Base-by-base conservation (phyloP, 2,797 vertebrate genomes). In the Sebastes trivittatus region DNA sequence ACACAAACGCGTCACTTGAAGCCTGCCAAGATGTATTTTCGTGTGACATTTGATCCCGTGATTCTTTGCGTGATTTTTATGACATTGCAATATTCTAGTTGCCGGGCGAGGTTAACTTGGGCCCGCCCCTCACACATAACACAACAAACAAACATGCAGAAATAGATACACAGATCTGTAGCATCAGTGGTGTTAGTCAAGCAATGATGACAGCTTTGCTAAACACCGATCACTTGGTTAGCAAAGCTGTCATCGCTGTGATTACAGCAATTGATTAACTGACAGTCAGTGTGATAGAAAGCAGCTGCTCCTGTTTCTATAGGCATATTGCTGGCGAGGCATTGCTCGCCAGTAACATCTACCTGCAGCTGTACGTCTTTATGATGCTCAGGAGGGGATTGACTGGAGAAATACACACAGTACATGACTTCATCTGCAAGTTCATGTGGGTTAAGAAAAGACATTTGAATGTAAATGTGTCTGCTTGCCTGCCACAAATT, bases 201-300 rank as follows among this genome's bases (percentile, higher is more conserved):
- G 34, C 23, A 63, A 11, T 49, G 34, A 66, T 74, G 73, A 64
- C 70, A 75, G 56, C 65, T 81, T 78, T 66, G 22, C n/a, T 32
- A 22, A 58, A 69, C 49, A 56, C 49, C 0, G 8, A 55, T 78
- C 34, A 36, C n/a, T 49, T 64, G n/a, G 49, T 83, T 49, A 54
- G 25, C 36, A 63, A 63, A 69, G 11, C 81, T 89, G 80, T 83
- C 71, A 76, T 65, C 13, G 14, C 11, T 64, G 49, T 54, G 54
- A 74, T 86, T 67, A 75, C 46, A 11, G 34, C 23, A 59, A 54
- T 67, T 72, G 52, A 77, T 78, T 70, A 78, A 52, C 30, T 75
- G 69, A 75, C 70, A 62, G 59, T 29, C 9, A 14, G 3, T 69
- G 52, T 68, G 64, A 76, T 5, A 30, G 30, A 77, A 62, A 74